phyloP scores from a whole-genome alignment of 2,888 invertebrate species.

The Callimorpha dominula region DNA sequence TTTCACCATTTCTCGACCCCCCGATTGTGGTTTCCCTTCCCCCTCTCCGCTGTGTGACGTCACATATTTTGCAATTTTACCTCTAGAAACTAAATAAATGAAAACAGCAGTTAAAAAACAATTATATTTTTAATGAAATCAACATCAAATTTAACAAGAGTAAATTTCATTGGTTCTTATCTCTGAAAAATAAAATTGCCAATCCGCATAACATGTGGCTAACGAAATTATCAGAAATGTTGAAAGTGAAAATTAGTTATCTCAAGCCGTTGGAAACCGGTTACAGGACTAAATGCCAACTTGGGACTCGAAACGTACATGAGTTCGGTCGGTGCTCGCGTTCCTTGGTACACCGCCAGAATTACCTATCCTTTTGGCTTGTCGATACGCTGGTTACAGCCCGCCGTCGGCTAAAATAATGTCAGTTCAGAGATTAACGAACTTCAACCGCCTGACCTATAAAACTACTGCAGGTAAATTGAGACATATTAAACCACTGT shows the following conservation, averaged over 20 bases:
- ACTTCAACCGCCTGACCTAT: constrained; percentile 84
- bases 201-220: not conserved
- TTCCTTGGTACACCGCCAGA: constrained; percentile 86
- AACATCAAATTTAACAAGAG: too few relatives aligned
- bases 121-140: too few relatives aligned
- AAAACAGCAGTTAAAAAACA: too few relatives aligned
- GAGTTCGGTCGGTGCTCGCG: constrained; percentile 80
- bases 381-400: constrained; percentile 79
- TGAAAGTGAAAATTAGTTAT: not conserved
- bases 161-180: too few relatives aligned
- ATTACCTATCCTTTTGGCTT: constrained; percentile 85
- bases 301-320: constrained; percentile 83
- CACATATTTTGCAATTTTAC: too few relatives aligned
- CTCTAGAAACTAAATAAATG: too few relatives aligned
- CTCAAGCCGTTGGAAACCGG: constrained; percentile 16
- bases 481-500: constrained; percentile 46
- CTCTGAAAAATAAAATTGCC: too few relatives aligned
- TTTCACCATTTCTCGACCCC: too few relatives aligned
- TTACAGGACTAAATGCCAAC: constrained; percentile 74
- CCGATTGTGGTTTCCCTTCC: too few relatives aligned
- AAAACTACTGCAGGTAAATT: constrained; percentile 71
- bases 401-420: constrained; percentile 82
- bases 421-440: constrained; percentile 86
- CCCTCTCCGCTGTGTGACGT: too few relatives aligned
- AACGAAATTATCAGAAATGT: not conserved